A percentile compares a stretch with the other conserved stretches of the same genome.
These are phyloP conservation scores for Nicator chloris DNA, from an alignment of 2,113 vertebrate species.

Conservation along the genomic window DNA sequence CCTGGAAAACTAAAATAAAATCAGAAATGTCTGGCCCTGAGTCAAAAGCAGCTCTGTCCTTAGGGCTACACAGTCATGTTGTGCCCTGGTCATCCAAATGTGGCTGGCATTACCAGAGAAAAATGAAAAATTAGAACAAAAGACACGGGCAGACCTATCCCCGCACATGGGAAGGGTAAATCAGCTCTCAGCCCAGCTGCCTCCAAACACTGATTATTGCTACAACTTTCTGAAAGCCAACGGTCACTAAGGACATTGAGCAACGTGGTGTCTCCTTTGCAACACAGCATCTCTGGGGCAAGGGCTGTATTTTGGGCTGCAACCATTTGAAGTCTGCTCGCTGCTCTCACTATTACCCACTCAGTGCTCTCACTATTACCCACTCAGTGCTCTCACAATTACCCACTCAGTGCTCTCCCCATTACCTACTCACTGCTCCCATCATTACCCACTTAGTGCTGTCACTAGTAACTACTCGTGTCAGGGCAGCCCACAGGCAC, in stretches of 20 bases:
- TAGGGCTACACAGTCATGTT: fast-evolving
- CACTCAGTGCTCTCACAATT: fast-evolving
- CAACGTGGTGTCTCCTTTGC: neutral
- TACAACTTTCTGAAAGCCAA: neutral
- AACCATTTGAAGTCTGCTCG: neutral
- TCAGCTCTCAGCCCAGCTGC: neutral
- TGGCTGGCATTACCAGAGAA: neutral
- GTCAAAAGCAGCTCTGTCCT: neutral
- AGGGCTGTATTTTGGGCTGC: neutral
- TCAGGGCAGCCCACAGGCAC: neutral
- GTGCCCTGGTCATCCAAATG: neutral
- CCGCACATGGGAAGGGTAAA: neutral
- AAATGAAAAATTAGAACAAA: neutral
- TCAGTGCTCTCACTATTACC: neutral
- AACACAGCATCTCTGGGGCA: neutral
- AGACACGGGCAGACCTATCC: neutral
- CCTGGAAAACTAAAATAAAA: neutral
- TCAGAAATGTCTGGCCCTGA: neutral
- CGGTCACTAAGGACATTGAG: neutral
- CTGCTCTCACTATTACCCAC: neutral
- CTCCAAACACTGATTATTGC: neutral
- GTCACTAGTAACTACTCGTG: fast-evolving
- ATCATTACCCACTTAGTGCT: neutral
- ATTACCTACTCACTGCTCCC: neutral
- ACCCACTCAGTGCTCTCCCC: neutral